Conservation (phyloP, 2,888 invertebrate genomes). For the Pinctada fucata region DNA sequence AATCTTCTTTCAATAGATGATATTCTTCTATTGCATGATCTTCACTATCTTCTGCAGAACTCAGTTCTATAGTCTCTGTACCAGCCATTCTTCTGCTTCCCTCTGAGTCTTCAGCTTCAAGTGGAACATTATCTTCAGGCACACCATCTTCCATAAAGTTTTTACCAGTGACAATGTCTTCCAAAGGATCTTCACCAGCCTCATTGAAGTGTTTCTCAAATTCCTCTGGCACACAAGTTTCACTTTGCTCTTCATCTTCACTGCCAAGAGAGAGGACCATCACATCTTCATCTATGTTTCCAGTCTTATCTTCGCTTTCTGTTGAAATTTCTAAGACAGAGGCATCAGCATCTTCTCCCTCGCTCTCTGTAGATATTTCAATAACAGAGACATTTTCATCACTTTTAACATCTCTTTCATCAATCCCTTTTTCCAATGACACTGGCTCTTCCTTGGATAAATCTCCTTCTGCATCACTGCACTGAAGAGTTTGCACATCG, state of each 20-base stretch:
- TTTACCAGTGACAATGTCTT: too few species aligned
- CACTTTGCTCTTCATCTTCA: neutral
- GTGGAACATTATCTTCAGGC: too few species aligned
- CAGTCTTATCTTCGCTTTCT: neutral
- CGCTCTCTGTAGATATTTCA: neutral
- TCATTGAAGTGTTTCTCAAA: neutral
- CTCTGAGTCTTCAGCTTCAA: too few species aligned
- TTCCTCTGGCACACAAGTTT: conserved; percentile 2
- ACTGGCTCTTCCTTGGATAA: too few species aligned
- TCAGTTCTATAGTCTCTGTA: too few species aligned
- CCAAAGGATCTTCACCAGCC: neutral
- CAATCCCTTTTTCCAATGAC: neutral
- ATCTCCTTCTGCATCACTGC: too few species aligned
- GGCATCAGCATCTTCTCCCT: neutral
- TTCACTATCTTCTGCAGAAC: too few species aligned
- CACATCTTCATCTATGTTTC: conserved; percentile 8
- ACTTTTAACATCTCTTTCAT: conserved; percentile 19
- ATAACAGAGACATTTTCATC: conserved; percentile 25
- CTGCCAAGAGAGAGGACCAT: conserved; percentile 16
- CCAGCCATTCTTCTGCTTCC: too few species aligned
- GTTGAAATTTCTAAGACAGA: neutral
- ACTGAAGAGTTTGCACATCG: too few species aligned
- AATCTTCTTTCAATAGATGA: too few species aligned
- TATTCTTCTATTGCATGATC: too few species aligned
- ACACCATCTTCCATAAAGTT: too few species aligned